Evolutionary conservation across 2,888 invertebrate genomes (phyloP).

Genomic region (Thereva nobilitata): DNA sequence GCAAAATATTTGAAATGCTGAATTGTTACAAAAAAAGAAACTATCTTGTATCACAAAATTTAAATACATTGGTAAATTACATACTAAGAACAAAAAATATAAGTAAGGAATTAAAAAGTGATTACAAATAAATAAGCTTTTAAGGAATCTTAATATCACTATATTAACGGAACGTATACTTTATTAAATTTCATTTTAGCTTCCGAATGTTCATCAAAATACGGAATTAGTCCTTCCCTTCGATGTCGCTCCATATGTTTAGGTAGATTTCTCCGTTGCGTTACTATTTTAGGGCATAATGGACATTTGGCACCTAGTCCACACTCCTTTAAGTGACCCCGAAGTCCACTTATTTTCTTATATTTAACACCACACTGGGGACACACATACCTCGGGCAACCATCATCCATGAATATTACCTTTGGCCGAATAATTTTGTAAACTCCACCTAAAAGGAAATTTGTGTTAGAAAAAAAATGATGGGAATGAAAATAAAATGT

Average conservation of each 20-base stretch:
- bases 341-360: constrained; percentile 46
- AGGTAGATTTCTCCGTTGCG: constrained; percentile 47
- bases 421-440: constrained; percentile 38
- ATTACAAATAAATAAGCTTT: neutral
- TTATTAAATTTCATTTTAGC: no score
- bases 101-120: neutral
- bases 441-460: constrained; percentile 47
- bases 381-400: constrained; percentile 46
- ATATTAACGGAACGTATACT: neutral
- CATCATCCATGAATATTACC: constrained; percentile 47
- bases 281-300: constrained; percentile 48
- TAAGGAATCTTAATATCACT: neutral
- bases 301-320: constrained; percentile 48
- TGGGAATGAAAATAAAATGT: no score
- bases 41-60: no score
- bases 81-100: no score
- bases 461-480: constrained; percentile 44
- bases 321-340: constrained; percentile 48
- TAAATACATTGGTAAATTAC: no score
- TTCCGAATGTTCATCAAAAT: neutral
- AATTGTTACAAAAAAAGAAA: no score
- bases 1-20: no score
- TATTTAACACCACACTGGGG: constrained; percentile 48
- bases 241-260: constrained; percentile 47
- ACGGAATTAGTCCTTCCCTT: constrained; percentile 34